phyloP scores from a whole-genome alignment of 1,140 invertebrate genomes.

The Portunus trituberculatus region DNA sequence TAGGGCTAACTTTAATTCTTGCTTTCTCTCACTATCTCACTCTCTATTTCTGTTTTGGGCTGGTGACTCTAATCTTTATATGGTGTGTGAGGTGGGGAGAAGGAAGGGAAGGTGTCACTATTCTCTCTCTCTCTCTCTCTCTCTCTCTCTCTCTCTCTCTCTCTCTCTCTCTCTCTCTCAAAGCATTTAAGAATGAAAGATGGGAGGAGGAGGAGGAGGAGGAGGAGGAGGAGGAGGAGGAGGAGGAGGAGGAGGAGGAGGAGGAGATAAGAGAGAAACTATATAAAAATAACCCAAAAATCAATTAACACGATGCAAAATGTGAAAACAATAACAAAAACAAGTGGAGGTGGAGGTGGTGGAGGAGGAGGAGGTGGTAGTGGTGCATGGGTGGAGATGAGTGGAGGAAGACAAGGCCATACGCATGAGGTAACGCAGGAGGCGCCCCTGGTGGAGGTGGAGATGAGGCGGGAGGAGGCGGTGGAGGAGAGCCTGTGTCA shows the following conservation, averaged over 20 bases:
- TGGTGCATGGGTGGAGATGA: not conserved
- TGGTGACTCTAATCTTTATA: not conserved
- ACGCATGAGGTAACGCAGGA: not conserved
- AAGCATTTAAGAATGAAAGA: too few relatives aligned
- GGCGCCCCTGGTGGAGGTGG: not conserved
- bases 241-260: not conserved
- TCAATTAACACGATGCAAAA: too few relatives aligned
- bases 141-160: constrained; percentile 20
- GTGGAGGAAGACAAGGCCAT: not conserved
- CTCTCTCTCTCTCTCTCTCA: not conserved
- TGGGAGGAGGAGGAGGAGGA: not conserved
- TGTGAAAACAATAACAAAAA: too few relatives aligned
- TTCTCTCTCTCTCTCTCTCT: not conserved
- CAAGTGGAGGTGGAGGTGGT: not conserved
- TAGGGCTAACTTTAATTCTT: not conserved
- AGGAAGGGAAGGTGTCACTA: not conserved
- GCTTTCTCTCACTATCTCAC: not conserved
- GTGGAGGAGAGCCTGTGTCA: not conserved
- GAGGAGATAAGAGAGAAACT: not conserved
- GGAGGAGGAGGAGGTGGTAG: not conserved
- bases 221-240: not conserved
- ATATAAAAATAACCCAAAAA: too few relatives aligned
- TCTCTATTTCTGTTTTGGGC: not conserved
- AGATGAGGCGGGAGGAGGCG: not conserved
- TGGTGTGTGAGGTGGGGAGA: not conserved